Percentiles rank a stretch among this genome's conserved stretches.
Conservation (phyloP, 1,140 invertebrate genomes). For the Magallana angulata region DNA sequence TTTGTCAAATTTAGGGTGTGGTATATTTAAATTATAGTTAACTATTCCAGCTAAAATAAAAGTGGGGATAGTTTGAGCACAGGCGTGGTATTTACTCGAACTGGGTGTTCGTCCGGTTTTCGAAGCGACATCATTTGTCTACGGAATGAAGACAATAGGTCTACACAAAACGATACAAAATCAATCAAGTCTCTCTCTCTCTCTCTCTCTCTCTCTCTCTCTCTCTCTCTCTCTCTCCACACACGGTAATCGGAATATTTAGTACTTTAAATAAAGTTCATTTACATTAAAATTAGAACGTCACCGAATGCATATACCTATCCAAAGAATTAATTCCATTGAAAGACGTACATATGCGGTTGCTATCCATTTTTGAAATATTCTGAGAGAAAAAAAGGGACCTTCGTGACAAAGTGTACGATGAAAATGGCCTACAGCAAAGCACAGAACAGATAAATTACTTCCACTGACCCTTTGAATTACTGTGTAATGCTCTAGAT, state of each 20-base stretch:
- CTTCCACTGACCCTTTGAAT: neutral
- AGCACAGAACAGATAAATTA: neutral
- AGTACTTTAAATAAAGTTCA: too few relatives aligned
- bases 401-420: neutral
- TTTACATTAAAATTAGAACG: too few relatives aligned
- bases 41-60: neutral
- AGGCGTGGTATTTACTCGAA: slow-evolving; percentile 24
- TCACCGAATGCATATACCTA: too few relatives aligned
- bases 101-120: neutral
- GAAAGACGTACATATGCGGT: neutral
- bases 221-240: too few relatives aligned
- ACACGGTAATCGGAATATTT: too few relatives aligned
- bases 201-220: too few relatives aligned
- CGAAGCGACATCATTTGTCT: neutral
- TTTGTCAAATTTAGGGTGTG: slow-evolving; percentile 14
- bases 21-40: slow-evolving; percentile 2
- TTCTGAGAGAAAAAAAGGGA: neutral
- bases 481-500: neutral
- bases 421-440: neutral
- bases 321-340: neutral
- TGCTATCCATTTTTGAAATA: neutral
- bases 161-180: neutral
- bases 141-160: neutral
- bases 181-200: neutral
- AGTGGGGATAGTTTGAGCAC: neutral